These are phyloP conservation scores for Stegana nigrithorax DNA, from an alignment of 2,888 invertebrate genomes.

Conservation along the genomic window DNA sequence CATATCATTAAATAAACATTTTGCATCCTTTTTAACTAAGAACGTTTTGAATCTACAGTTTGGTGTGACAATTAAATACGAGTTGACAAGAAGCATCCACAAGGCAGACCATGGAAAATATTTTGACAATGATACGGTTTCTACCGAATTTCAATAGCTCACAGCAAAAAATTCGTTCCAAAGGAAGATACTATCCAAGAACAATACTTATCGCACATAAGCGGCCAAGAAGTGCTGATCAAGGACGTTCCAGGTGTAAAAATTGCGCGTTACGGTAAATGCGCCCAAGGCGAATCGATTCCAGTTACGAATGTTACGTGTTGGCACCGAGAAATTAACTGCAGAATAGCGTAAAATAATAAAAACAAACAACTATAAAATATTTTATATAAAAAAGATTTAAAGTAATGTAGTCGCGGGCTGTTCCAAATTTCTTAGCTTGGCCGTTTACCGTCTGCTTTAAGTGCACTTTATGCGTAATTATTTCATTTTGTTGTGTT, in stretches of 20 bases:
- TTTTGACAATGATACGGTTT: not conserved
- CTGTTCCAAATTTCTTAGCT: not conserved
- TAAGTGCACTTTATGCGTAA: not conserved
- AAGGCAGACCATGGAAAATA: no score
- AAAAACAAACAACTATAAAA: not conserved
- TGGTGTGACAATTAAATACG: no score
- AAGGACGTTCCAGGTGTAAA: constrained; percentile 43
- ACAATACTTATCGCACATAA: not conserved
- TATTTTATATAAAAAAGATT: not conserved
- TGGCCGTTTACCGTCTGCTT: no score
- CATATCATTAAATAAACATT: no score
- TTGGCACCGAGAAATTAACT: not conserved
- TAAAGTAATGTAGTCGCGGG: not conserved
- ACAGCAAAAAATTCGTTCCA: not conserved
- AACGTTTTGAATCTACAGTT: no score
- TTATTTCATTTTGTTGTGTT: not conserved
- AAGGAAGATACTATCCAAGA: not conserved
- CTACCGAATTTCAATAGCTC: not conserved
- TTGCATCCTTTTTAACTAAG: no score
- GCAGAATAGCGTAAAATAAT: not conserved
- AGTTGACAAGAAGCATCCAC: no score
- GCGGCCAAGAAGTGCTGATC: constrained; percentile 25
- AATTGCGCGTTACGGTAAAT: constrained; percentile 43
- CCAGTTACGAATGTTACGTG: constrained; percentile 1
- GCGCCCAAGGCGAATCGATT: constrained; percentile 51